These are phyloP conservation scores for Augochlorella aurata DNA, from an alignment of 2,888 invertebrate genomes.

Conservation along the genomic window DNA sequence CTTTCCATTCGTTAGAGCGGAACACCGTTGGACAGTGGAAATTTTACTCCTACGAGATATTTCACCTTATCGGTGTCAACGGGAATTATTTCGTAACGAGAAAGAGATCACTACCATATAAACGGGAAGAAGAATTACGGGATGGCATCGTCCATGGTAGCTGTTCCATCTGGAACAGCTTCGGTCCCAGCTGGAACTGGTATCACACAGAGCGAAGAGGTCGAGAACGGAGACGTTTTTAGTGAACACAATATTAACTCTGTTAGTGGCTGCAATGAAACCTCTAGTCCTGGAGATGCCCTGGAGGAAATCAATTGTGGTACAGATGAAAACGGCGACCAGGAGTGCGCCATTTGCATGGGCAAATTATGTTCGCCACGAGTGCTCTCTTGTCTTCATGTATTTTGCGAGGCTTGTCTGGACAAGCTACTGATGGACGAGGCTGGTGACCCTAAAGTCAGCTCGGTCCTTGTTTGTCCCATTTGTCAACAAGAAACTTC, in stretches of 20 bases:
- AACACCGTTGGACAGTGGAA: slow-evolving; percentile 21
- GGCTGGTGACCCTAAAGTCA: slow-evolving; percentile 86
- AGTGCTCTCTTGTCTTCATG: slow-evolving; percentile 96
- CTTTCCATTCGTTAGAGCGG: slow-evolving; percentile 20
- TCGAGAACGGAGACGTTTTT: slow-evolving; percentile 72
- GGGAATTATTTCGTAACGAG: slow-evolving; percentile 16
- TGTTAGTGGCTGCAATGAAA: slow-evolving; percentile 54
- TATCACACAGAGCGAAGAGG: slow-evolving; percentile 67
- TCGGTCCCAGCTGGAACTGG: slow-evolving; percentile 65
- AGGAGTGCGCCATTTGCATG: slow-evolving; percentile 82
- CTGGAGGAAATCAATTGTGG: slow-evolving; percentile 74
- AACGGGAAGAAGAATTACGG: slow-evolving; percentile 6
- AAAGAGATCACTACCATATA: neutral
- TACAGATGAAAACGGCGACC: slow-evolving; percentile 68
- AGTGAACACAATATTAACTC: slow-evolving; percentile 68
- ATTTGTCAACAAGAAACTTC: slow-evolving; percentile 93
- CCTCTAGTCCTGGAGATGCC: slow-evolving; percentile 65
- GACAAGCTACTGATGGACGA: slow-evolving; percentile 90
- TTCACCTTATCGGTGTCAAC: neutral
- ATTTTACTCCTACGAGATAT: slow-evolving; percentile 6
- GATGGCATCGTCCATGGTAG: slow-evolving; percentile 78
- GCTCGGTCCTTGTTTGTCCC: slow-evolving; percentile 88
- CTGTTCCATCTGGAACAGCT: slow-evolving; percentile 74
- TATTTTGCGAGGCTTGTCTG: slow-evolving; percentile 96
- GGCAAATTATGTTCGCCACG: slow-evolving; percentile 91